Percentiles rank a stretch among this genome's conserved stretches.
These are phyloP conservation scores for Strix aluco DNA, from an alignment of 2,113 vertebrate species.

Conservation along the genomic window DNA sequence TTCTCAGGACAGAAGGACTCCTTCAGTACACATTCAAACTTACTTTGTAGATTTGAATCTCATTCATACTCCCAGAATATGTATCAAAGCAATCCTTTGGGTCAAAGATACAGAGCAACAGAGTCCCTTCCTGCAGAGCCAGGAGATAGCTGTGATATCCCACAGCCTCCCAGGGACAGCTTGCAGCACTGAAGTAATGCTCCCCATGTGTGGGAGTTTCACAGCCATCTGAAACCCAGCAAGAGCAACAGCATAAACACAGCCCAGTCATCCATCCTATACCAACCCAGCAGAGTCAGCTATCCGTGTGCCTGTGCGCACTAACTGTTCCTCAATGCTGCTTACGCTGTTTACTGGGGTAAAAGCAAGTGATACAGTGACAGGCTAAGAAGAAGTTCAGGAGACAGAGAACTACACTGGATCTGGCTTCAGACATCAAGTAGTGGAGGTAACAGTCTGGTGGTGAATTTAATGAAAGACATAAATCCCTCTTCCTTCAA, in stretches of 20 bases:
- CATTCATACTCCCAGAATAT: background rate
- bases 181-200: background rate
- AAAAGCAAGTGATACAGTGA: background rate
- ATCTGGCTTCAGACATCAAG: background rate
- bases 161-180: background rate
- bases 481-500: background rate
- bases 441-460: background rate
- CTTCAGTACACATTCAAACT: background rate
- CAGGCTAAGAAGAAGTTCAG: background rate
- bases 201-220: background rate
- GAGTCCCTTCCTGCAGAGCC: background rate
- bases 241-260: background rate
- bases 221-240: background rate
- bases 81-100: background rate
- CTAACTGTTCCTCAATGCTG: background rate
- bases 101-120: background rate
- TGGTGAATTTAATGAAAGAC: background rate
- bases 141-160: background rate
- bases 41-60: background rate
- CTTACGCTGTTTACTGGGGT: background rate
- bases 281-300: background rate
- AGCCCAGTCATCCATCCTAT: background rate
- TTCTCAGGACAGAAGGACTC: background rate
- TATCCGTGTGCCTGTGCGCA: accelerated
- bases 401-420: background rate